Evolutionary conservation across 2,888 invertebrate genomes (phyloP), one percentile per base, ranked within the genome.

Genomic region (Hecatera dysodea): DNA sequence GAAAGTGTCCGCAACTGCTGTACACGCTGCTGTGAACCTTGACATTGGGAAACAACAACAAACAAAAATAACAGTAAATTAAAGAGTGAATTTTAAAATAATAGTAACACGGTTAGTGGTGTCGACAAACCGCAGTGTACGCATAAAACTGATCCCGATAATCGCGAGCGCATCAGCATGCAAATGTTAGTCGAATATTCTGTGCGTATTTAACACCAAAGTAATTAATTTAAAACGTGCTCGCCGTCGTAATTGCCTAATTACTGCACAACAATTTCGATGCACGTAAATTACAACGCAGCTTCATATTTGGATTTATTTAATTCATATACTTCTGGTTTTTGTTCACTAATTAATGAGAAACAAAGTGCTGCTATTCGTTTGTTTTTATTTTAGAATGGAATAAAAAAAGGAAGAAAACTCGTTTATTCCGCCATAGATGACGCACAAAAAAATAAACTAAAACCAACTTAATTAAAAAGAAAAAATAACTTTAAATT

Each of bases 161-260:
- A 81, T 67, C 72, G 53, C 77, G 36, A 78, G 53, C 82, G 33
- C 82, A 79, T 81, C 78, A 81, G 56, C 66, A 79, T 79, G 78
- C 82, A 79, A 79, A 79, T 79, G 82, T 65, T 72, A 72, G 82
- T 72, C 77, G 72, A 78, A 81, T 77, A 72, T 79, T 81, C 82
- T 50, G 78, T 64, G 56, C 78, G 81, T 81, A 79, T 65, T 79
- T 81, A 79, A 79, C 78, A 79, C 82, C 72, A 53, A 62, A 55
- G 64, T 81, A 81, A 79, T 81, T 77, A 79, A 79, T 79, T 79
- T 79, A 81, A 79, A 79, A 79, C 78, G 78, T 77, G 78, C 72
- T 61, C 78, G 50, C 78, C 61, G 72, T 78, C 61, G 67, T 81
- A 79, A 81, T 79, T 79, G 55, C 67, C 82, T 79, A 79, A 79